phyloP scores from a whole-genome alignment of 1,140 invertebrate genomes.

The Gerris buenoi region DNA sequence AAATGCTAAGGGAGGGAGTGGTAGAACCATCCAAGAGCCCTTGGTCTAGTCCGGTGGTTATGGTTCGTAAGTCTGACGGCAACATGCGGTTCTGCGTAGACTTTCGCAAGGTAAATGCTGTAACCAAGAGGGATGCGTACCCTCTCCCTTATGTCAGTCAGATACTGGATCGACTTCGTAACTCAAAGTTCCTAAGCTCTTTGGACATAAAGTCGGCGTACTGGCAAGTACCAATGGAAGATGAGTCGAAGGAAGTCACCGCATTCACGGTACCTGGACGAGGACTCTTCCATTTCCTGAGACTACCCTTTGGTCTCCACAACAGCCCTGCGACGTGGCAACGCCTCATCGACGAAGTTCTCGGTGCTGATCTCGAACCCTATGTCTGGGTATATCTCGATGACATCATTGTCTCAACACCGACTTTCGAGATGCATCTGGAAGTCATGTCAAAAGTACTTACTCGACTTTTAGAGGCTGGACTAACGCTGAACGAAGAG shows the following conservation, averaged over 20 bases:
- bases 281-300: not conserved
- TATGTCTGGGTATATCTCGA: not conserved
- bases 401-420: too few species aligned
- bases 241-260: too few species aligned
- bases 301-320: too few species aligned
- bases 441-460: not conserved
- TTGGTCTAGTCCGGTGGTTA: too few species aligned
- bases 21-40: too few species aligned
- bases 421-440: not conserved
- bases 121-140: too few species aligned
- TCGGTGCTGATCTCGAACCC: not conserved
- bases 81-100: too few species aligned
- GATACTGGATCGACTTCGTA: not conserved
- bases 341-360: not conserved
- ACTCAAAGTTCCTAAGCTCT: not conserved
- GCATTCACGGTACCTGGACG: too few species aligned
- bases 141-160: not conserved
- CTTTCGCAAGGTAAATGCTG: not conserved
- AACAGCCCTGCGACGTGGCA: slow-evolving; percentile 32
- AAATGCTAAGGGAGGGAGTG: too few species aligned
- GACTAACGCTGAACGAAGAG: not conserved
- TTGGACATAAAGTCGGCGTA: too few species aligned
- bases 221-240: too few species aligned
- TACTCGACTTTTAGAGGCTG: not conserved
- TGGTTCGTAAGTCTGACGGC: too few species aligned